Evolutionary conservation across 2,113 vertebrate species (phyloP).

Genomic region (Benitochromis conjunctus): DNA sequence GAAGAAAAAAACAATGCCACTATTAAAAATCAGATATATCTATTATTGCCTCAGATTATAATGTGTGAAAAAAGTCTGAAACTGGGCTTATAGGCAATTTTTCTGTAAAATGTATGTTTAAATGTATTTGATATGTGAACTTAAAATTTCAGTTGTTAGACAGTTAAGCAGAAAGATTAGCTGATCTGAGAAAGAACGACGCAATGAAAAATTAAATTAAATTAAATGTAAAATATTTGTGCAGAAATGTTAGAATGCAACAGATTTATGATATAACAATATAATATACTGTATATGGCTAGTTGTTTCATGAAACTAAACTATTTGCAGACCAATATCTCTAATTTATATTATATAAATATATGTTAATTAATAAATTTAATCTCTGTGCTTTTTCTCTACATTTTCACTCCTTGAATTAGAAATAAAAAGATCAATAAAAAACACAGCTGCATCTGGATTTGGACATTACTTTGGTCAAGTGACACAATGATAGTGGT

Average conservation of each 20-base stretch:
- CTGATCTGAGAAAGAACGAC: background rate
- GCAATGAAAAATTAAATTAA: background rate
- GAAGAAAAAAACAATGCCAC: background rate
- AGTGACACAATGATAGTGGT: background rate
- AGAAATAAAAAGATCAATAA: background rate
- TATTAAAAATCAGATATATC: background rate
- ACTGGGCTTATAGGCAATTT: too few relatives aligned
- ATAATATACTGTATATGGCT: background rate
- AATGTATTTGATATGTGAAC: background rate
- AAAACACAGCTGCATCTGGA: background rate
- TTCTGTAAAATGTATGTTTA: background rate
- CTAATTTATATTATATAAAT: background rate
- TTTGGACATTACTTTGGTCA: background rate
- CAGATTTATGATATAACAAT: background rate
- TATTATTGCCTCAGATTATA: background rate
- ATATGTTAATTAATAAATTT: background rate
- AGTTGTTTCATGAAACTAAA: background rate
- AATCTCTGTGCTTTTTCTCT: background rate
- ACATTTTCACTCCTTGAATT: background rate
- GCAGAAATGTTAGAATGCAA: background rate
- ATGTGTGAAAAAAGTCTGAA: background rate
- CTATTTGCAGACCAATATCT: background rate
- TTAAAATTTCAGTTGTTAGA: background rate
- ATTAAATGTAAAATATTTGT: background rate
- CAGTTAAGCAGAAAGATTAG: background rate